Percentiles rank a stretch among this genome's conserved stretches.
These are phyloP conservation scores for Acropternis orthonyx DNA, from an alignment of 2,797 vertebrate genomes.

Conservation along the genomic window DNA sequence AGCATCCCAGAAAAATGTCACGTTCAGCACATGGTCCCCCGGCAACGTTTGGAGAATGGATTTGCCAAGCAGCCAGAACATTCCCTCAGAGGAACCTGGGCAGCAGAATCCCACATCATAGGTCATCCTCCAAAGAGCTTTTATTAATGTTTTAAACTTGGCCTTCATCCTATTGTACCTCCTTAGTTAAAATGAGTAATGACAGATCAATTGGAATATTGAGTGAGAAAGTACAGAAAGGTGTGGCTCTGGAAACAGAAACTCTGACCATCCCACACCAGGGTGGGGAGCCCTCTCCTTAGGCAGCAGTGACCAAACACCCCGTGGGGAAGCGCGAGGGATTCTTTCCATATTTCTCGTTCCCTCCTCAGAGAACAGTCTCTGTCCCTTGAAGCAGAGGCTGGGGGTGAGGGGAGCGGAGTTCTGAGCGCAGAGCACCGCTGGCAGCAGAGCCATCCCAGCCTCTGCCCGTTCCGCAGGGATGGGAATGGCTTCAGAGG, in stretches of 20 bases:
- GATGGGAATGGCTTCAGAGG: fast-evolving
- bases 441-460: background rate
- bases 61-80: background rate
- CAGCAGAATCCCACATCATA: background rate
- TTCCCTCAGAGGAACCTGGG: background rate
- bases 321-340: background rate
- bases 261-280: background rate
- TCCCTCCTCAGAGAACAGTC: background rate
- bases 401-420: background rate
- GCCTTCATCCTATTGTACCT: background rate
- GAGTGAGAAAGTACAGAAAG: background rate
- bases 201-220: background rate
- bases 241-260: background rate
- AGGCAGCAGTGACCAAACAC: slow-evolving; percentile 8
- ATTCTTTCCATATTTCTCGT: background rate
- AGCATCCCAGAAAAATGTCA: background rate
- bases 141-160: background rate
- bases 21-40: fast-evolving
- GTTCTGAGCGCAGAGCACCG: background rate
- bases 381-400: background rate
- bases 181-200: background rate
- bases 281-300: background rate
- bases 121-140: background rate
- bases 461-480: fast-evolving
- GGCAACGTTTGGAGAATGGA: fast-evolving